phyloP scores from a whole-genome alignment of 2,797 vertebrate genomes.

The Tenualosa thibaudeaui region DNA sequence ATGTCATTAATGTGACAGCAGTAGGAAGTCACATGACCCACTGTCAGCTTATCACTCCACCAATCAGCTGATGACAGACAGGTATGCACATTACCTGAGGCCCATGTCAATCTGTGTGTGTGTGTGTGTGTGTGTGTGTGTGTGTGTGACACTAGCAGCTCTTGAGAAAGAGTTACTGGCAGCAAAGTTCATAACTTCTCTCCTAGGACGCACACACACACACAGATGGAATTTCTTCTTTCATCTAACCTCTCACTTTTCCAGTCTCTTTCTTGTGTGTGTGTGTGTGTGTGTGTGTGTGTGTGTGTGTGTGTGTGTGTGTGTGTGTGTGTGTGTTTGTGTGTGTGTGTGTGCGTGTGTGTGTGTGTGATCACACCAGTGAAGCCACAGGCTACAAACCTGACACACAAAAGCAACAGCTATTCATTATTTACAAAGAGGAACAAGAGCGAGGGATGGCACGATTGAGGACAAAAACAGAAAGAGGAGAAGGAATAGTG shows the following conservation, averaged over 20 bases:
- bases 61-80: constrained; percentile 47
- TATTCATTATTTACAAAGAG: constrained; percentile 29
- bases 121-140: constrained; percentile 34
- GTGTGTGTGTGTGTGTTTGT: not conserved
- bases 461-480: not conserved
- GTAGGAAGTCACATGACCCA: constrained; percentile 53
- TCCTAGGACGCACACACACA: not conserved
- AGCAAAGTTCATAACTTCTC: not conserved
- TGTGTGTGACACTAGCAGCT: constrained; percentile 7
- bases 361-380: constrained; percentile 3
- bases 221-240: constrained; percentile 13
- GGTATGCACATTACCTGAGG: constrained; percentile 48
- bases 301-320: constrained; percentile 3
- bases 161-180: not conserved
- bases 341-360: not conserved
- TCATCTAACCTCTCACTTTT: constrained; percentile 16
- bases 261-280: not conserved
- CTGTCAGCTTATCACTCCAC: constrained; percentile 42
- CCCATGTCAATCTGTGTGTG: constrained; percentile 30
- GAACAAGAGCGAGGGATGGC: not conserved
- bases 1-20: constrained; percentile 50
- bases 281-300: constrained; percentile 18
- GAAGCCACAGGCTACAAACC: constrained; percentile 34
- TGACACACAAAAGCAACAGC: constrained; percentile 30
- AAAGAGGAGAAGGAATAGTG: constrained; percentile 32